Base-by-base conservation (phyloP, 2,113 vertebrate species). In the pig (Sus scrofa) region DNA sequence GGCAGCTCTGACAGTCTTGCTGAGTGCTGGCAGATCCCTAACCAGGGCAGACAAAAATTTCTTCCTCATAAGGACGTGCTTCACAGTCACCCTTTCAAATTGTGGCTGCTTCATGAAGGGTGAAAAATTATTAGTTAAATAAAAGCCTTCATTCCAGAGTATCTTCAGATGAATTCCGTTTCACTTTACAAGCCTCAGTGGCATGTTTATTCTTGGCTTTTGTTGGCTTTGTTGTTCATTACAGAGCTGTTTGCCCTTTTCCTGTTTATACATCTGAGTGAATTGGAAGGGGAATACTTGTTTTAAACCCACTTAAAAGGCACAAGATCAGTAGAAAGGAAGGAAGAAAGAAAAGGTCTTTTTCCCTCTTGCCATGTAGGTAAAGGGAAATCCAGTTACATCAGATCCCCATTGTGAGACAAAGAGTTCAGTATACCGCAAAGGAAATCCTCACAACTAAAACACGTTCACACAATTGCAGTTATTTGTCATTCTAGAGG, bases 241-340 rank as follows among this genome's bases (percentile, higher is more conserved):
- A 75, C 95, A 68, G 52, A 70, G 22, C 71, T 89, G 37, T 92
- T 73, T 94, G 9, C n/a, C 4, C 50, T 77, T 91, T 91, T 74
- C 39, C 52, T 91, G 6, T 88, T n/a, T 88, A 56, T 88, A 56
- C 7, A 67, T 30, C 22, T 89, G 44, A 70, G 34, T 89, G 50
- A 95, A 65, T 7, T 83, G 63, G 94, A 78, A 89, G 50, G 30
- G 18, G 16, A 26, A 50, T 52, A 58, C 32, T 92, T 95, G 85
- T 92, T 88, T 75, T 67, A 67, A 79, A 54, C 1, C 39, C 32
- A 77, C 50, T 90, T 90, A 79, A 89, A 96, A 94, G 54, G 15
- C 60, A 91, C n/a, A 88, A 52, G 68, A n/a, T n/a, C n/a, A n/a
- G n/a, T n/a, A 85, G 9, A 26, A 60, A 39, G 50, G 62, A 58